A percentile compares a stretch with the other conserved stretches of the same genome.
Conservation (phyloP, 1,140 invertebrate genomes). For the Drosophila simulans region DNA sequence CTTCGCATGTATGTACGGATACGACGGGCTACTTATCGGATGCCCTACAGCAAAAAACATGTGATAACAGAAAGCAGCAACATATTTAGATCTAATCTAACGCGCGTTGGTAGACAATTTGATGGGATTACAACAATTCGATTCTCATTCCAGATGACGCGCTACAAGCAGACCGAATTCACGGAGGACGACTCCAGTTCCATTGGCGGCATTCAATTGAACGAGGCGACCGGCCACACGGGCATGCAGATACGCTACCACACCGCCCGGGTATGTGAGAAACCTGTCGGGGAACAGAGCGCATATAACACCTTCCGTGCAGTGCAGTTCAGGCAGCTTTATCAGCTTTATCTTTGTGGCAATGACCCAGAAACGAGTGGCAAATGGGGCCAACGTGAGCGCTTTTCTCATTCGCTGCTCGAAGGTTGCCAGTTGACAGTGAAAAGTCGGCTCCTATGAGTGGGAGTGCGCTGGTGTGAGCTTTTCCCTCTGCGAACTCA, state of each 20-base stretch:
- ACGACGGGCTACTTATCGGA: constrained; percentile 18
- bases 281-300: neutral
- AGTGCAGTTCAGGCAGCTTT: no score
- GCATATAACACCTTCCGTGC: neutral
- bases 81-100: neutral
- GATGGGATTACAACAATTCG: constrained; percentile 1
- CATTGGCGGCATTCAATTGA: constrained; percentile 92
- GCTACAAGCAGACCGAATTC: constrained; percentile 93
- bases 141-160: constrained; percentile 90
- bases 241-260: constrained; percentile 93
- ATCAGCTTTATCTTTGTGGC: constrained; percentile 28
- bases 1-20: constrained; percentile 8
- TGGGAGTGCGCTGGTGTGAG: neutral
- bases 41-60: constrained; percentile 12
- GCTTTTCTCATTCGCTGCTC: constrained; percentile 41
- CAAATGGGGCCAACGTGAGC: constrained; percentile 20
- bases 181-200: constrained; percentile 93
- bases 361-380: constrained; percentile 55
- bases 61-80: neutral
- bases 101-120: neutral
- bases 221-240: constrained; percentile 89
- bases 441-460: constrained; percentile 8
- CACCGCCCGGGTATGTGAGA: constrained; percentile 86
- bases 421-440: constrained; percentile 56
- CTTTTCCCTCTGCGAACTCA: neutral